Evolutionary conservation across 2,797 vertebrate genomes (phyloP), one percentile per base, ranked within the genome.

Genomic region (Etheostoma nigrum): DNA sequence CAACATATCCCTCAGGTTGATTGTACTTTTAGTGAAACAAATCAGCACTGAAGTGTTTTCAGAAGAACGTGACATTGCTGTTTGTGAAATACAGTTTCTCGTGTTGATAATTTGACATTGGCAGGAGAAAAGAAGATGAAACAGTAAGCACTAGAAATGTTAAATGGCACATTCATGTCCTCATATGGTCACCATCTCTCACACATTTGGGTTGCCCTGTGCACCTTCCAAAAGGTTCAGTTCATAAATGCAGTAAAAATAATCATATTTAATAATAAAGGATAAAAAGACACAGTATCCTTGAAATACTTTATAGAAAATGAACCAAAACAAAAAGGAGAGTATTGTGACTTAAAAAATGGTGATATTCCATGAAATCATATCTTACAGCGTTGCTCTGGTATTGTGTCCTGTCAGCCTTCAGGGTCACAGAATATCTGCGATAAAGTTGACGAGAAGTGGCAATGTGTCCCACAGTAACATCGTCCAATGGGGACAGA

Each of bases 91-190:
- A 80, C 52, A 79, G 71, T 44, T 73, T 74, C 9, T 74, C 18
- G 47, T 66, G 25, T 70, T 52, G 70, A 82, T 73, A 65, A 71
- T 82, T 67, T 51, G 74, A 88, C 63, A 74, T 57, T 6, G 60
- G 71, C 68, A 75, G 73, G 70, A 82, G 21, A 76, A 73, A 73
- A 89, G 88, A 88, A 86, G 36, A 55, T 69, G 62, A 49, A 51
- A 48, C 65, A 60, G 59, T 62, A 83, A 91, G 87, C 83, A 90
- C 83, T 81, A 81, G 81, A 88, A 82, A 84, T 48, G 74, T 44
- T 74, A 62, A 89, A 93, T 91, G 91, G 90, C 89, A 93, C 90
- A 66, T 81, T 62, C 53, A 52, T 15, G 80, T 91, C 84, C 76
- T 70, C 42, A 14, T 8, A 8, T 52, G 81, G 79, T 90, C 84